Evolutionary conservation across 2,797 vertebrate genomes (phyloP).

Genomic region (Chloroceryle amazona): DNA sequence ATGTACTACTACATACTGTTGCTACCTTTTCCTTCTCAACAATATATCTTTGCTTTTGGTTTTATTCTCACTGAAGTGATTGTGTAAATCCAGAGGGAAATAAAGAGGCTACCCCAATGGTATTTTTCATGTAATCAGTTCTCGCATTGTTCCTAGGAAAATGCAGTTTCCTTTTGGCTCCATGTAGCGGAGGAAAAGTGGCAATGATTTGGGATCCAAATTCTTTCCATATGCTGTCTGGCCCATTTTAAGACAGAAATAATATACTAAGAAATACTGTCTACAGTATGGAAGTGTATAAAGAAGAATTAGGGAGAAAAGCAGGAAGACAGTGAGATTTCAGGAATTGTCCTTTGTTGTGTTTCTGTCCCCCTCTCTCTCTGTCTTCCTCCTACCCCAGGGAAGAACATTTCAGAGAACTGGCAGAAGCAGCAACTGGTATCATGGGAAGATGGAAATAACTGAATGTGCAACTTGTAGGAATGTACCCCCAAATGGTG

Average conservation of each 20-base stretch:
- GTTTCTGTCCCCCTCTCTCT: neutral
- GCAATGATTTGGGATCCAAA: neutral
- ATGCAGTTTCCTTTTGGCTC: neutral
- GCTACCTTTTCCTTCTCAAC: constrained; percentile 1
- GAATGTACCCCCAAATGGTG: neutral
- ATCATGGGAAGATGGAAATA: neutral
- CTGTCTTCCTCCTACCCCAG: neutral
- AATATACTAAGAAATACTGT: neutral
- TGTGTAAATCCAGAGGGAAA: constrained; percentile 46
- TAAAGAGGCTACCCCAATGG: constrained; percentile 19
- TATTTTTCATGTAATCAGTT: constrained; percentile 52
- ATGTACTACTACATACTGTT: neutral
- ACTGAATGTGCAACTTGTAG: neutral
- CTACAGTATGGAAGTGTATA: neutral
- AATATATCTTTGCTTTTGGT: constrained; percentile 3
- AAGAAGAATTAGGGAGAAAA: neutral
- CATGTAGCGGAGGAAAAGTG: neutral
- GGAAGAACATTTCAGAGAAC: neutral
- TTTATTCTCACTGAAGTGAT: constrained; percentile 40
- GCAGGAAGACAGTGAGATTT: neutral
- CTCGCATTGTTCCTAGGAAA: neutral
- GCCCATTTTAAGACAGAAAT: neutral
- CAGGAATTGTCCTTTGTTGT: neutral
- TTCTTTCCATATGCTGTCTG: neutral
- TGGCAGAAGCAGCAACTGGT: neutral